phyloP scores from a whole-genome alignment of 2,113 vertebrate genomes.

The Rhinolophus sinicus region DNA sequence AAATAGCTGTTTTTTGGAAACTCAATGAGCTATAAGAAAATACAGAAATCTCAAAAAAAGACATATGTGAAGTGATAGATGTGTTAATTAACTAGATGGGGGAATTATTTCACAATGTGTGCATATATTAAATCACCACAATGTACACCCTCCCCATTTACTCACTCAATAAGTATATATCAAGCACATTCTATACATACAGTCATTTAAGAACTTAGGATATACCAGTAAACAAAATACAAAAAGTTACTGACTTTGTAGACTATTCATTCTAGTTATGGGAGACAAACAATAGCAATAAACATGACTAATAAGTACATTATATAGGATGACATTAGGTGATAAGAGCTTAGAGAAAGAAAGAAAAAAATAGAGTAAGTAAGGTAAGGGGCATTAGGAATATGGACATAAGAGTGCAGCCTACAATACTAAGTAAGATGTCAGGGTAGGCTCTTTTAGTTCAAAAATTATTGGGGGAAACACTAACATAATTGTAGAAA shows the following conservation, averaged over 20 bases:
- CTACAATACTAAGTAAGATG: not conserved
- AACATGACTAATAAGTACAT: not conserved
- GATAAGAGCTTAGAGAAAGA: not conserved
- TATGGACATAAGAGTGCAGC: not conserved
- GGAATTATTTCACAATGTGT: not conserved
- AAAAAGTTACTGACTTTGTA: not conserved
- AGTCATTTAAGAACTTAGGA: not conserved
- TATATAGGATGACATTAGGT: not conserved
- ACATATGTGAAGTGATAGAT: not conserved
- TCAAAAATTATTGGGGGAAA: not conserved
- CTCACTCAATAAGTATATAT: not conserved
- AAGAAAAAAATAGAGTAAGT: not conserved
- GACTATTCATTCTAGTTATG: not conserved
- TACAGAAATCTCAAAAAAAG: not conserved
- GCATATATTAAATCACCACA: not conserved
- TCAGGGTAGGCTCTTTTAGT: not conserved
- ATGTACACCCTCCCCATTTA: not conserved
- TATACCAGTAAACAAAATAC: not conserved
- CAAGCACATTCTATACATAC: not conserved
- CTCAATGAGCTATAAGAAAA: not conserved
- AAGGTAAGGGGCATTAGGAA: not conserved
- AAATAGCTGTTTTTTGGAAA: not conserved
- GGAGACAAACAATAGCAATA: not conserved
- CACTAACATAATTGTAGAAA: not conserved
- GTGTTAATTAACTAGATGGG: not conserved